Evolutionary conservation across 2,797 vertebrate genomes (phyloP).

Genomic region (Syngnathus rostellatus): DNA sequence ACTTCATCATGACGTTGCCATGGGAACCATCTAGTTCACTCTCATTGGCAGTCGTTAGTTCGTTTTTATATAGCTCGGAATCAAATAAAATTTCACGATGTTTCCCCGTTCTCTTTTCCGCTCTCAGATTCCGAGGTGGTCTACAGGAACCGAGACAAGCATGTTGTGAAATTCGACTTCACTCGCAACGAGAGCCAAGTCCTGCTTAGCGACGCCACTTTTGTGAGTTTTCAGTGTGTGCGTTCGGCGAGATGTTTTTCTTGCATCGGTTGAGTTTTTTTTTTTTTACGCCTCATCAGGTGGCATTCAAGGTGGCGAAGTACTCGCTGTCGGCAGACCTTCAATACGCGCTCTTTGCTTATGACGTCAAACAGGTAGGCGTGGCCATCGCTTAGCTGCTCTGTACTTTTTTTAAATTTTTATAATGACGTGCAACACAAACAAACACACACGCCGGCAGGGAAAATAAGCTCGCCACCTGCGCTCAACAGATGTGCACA

Average conservation of each 20-base stretch:
- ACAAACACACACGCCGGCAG: not conserved
- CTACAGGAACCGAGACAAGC: constrained; percentile 82
- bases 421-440: not conserved
- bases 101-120: not conserved
- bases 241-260: too few relatives aligned
- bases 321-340: constrained; percentile 87
- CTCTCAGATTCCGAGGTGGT: constrained; percentile 81
- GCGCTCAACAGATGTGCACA: constrained; percentile 18
- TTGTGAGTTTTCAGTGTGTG: constrained; percentile 71
- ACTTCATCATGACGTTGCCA: not conserved
- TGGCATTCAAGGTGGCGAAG: constrained; percentile 87
- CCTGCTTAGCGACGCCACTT: constrained; percentile 87
- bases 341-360: constrained; percentile 87
- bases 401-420: not conserved
- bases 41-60: not conserved
- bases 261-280: not conserved
- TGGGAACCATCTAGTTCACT: not conserved
- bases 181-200: constrained; percentile 77
- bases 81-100: too few relatives aligned
- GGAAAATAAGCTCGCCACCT: constrained; percentile 22
- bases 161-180: constrained; percentile 85
- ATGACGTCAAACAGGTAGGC: constrained; percentile 86
- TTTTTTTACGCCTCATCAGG: constrained; percentile 51
- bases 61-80: not conserved
- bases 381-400: not conserved